Conservation (phyloP, 2,888 invertebrate genomes). For the Mechanitis messenoides region DNA sequence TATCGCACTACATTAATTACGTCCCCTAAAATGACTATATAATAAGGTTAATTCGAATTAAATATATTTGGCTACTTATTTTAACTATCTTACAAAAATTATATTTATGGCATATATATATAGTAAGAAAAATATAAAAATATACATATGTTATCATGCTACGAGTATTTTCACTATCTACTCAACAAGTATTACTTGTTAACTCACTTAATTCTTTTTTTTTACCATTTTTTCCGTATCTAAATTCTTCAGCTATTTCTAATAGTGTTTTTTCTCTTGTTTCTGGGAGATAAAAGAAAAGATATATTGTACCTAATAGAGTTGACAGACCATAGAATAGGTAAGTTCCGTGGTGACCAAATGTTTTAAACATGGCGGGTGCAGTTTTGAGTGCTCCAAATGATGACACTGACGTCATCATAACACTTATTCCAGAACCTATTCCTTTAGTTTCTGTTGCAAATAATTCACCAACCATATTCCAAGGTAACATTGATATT, state of each 20-base stretch:
- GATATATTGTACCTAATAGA: constrained; percentile 75
- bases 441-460: constrained; percentile 79
- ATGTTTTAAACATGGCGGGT: constrained; percentile 74
- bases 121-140: not conserved
- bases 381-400: constrained; percentile 82
- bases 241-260: constrained; percentile 80
- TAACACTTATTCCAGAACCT: constrained; percentile 82
- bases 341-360: constrained; percentile 79
- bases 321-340: constrained; percentile 79
- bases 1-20: constrained; percentile 35
- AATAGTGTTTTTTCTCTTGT: constrained; percentile 81
- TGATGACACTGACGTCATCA: constrained; percentile 80
- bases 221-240: constrained; percentile 46
- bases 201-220: constrained; percentile 35
- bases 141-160: constrained; percentile 2
- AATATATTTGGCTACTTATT: not conserved
- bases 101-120: not conserved
- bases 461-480: constrained; percentile 85
- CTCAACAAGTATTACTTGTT: constrained; percentile 27
- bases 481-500: constrained; percentile 82
- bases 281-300: constrained; percentile 80
- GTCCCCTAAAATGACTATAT: not conserved
- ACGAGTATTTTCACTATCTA: constrained; percentile 8
- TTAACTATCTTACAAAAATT: constrained; percentile 6
- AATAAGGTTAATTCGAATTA: not conserved